Evolutionary conservation across 2,113 vertebrate species (phyloP).

Genomic region (Diphyllodes magnificus): DNA sequence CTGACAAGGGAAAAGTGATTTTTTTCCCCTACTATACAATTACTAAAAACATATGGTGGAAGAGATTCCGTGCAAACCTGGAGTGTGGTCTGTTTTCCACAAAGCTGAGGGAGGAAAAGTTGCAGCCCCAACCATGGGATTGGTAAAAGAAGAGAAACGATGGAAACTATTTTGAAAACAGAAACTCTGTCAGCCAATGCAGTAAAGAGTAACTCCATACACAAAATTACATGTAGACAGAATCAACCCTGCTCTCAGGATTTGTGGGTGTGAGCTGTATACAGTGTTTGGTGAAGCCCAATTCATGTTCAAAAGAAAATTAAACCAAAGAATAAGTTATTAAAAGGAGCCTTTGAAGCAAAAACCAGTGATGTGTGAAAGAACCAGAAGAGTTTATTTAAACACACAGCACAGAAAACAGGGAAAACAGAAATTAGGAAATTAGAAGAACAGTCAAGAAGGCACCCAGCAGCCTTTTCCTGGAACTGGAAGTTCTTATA

Average conservation of each 20-base stretch:
- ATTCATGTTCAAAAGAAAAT: constrained; percentile 73
- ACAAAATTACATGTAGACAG: constrained; percentile 1
- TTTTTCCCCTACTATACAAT: not conserved
- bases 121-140: not conserved
- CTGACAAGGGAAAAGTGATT: constrained; percentile 55
- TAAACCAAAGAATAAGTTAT: constrained; percentile 71
- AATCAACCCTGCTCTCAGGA: not conserved
- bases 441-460: constrained; percentile 65
- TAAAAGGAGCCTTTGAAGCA: constrained; percentile 74
- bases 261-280: constrained; percentile 46
- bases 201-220: not conserved
- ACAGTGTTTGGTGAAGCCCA: constrained; percentile 66
- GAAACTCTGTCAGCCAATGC: constrained; percentile 1
- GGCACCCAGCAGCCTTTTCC: constrained; percentile 59
- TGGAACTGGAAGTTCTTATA: constrained; percentile 53
- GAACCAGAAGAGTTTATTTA: constrained; percentile 72
- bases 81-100: constrained; percentile 12
- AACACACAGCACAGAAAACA: constrained; percentile 61
- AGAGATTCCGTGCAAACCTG: not conserved
- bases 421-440: constrained; percentile 67
- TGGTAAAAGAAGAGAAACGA: not conserved
- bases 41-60: constrained; percentile 49
- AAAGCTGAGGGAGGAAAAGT: not conserved
- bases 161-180: constrained; percentile 33
- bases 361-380: constrained; percentile 75